Evolutionary conservation across 2,888 invertebrate species (phyloP), one percentile per base, ranked within the genome.

Genomic region (Serripes groenlandicus): DNA sequence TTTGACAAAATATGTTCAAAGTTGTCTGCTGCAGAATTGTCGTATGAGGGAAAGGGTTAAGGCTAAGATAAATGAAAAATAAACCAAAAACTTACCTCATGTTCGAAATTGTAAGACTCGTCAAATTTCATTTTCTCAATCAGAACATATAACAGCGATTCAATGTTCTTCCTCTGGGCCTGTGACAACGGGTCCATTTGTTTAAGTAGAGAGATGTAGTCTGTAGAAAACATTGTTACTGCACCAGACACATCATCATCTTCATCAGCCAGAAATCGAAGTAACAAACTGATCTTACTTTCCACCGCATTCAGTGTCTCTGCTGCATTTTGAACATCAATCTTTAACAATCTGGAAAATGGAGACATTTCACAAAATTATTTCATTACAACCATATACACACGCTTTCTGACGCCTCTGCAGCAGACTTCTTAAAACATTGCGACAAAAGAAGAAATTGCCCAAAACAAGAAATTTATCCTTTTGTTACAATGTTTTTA

Each of bases 91-190:
- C 86, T 90, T 89, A 95, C 95, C 93, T 95, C 95, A 70, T 94
- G 93, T 32, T 95, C 95, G 92, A 95, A 95, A 87, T 95, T 94
- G 86, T 95, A 95, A 5, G 94, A 93, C 30, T 95, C 94, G 85
- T 95, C 95, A 93, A 94, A 96, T 83, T 95, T 95, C 92, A 95
- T 94, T 88, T 96, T 96, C 83, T 95, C 94, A 64, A 95, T 94
- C 18, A 96, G 90, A 9, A 95, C 94, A 69, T 92, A 93, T 60
- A 96, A 89, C 81, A 95, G 90, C 42, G 93, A 92, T 93, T 94
- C 93, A 56, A 95, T 88, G 87, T 94, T 92, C 76, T 94, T 92
- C 37, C 92, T 89, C 81, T 95, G 95, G n/a, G 91, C 88, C 37
- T 90, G 92, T 9, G 91, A 90, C 58, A 95, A 83, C 15, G 90